phyloP scores from a whole-genome alignment of 2,113 vertebrate species.

The Serilophus lunatus region DNA sequence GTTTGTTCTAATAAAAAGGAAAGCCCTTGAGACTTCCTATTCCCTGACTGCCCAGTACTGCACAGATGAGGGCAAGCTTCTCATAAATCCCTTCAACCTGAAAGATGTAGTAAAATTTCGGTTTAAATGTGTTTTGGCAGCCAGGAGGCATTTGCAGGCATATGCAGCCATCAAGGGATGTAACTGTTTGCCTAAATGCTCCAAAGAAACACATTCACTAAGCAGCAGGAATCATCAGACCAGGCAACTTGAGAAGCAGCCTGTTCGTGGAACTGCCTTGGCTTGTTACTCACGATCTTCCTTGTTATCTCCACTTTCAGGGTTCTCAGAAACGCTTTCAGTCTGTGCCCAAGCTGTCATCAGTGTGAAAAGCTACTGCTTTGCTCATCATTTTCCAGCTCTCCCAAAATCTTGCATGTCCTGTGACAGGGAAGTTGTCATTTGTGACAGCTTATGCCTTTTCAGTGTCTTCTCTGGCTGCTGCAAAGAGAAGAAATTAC shows the following conservation, averaged over 20 bases:
- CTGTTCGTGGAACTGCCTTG: background rate
- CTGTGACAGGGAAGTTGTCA: background rate
- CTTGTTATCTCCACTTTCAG: background rate
- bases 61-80: background rate
- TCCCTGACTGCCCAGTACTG: background rate
- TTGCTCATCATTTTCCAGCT: background rate
- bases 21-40: slow-evolving; percentile 1
- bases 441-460: background rate
- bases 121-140: background rate
- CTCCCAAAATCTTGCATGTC: background rate
- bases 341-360: background rate
- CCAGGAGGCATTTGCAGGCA: background rate
- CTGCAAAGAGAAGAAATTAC: background rate
- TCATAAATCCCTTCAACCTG: background rate
- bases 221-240: background rate
- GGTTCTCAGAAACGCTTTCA: background rate
- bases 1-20: slow-evolving; percentile 18
- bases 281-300: background rate
- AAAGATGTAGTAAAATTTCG: background rate
- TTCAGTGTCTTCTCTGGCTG: background rate
- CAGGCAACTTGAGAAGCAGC: background rate
- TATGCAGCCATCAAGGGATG: background rate
- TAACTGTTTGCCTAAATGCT: background rate
- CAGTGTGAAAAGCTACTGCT: background rate
- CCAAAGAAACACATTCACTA: background rate